Conservation (phyloP, 2,113 vertebrate genomes). For the Megaceryle maxima region DNA sequence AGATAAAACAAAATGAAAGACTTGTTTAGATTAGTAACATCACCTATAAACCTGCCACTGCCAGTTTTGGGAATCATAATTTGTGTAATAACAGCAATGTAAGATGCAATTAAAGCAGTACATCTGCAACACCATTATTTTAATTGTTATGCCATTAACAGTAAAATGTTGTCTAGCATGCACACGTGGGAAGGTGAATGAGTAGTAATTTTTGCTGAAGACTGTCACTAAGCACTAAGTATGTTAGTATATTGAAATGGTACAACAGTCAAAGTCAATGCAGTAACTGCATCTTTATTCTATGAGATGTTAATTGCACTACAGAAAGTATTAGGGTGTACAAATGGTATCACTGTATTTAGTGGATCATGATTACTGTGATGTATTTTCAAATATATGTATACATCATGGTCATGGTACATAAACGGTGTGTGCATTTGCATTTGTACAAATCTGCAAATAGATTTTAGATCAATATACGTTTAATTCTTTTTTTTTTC, state of each 20-base stretch:
- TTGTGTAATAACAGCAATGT: background rate
- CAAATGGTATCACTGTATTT: background rate
- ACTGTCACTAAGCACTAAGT: background rate
- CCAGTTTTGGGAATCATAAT: background rate
- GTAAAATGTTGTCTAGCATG: conserved; percentile 22
- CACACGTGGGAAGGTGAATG: conserved; percentile 18
- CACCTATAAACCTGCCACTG: background rate
- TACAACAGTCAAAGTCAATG: background rate
- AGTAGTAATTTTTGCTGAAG: background rate
- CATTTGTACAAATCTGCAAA: background rate
- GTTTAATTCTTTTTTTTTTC: background rate
- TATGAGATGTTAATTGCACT: background rate
- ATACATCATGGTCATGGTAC: background rate
- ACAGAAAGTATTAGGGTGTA: no score
- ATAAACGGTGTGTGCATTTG: background rate
- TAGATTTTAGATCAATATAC: background rate
- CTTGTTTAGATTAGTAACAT: background rate
- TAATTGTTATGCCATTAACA: conserved; percentile 11
- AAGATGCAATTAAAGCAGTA: background rate
- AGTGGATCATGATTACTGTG: background rate
- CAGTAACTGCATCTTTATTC: background rate
- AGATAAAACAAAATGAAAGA: background rate
- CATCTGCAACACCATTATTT: conserved; percentile 13
- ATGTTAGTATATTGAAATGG: background rate
- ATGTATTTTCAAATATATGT: background rate